These are phyloP conservation scores for Odontomachus brunneus DNA, from an alignment of 1,140 invertebrate genomes.

Conservation along the genomic window DNA sequence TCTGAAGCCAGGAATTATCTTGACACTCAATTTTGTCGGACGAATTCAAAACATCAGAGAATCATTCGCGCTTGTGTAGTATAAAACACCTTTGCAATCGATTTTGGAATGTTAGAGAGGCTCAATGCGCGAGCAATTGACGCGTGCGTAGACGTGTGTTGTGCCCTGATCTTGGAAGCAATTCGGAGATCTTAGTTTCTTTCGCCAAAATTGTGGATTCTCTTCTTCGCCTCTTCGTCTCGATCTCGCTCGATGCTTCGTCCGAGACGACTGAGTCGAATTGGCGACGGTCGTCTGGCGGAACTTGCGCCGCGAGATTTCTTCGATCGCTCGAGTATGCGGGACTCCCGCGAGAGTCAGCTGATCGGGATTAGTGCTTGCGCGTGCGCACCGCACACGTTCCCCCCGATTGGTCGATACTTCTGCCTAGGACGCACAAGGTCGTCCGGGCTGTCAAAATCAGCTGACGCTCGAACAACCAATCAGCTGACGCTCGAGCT, in stretches of 20 bases:
- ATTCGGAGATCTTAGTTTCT: background rate
- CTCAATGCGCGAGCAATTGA: background rate
- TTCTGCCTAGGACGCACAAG: constrained; percentile 65
- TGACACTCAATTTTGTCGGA: background rate
- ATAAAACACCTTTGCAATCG: background rate
- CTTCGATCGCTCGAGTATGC: constrained; percentile 39
- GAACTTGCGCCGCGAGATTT: constrained; percentile 25
- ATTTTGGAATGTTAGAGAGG: no score
- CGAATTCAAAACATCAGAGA: background rate
- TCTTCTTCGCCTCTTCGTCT: background rate
- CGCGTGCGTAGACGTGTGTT: background rate
- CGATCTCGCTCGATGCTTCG: background rate
- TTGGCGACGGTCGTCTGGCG: background rate
- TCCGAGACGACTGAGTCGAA: background rate
- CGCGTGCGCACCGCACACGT: constrained; percentile 29
- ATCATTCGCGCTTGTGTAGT: background rate
- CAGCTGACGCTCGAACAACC: constrained; percentile 72
- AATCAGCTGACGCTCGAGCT: constrained; percentile 71
- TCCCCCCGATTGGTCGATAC: constrained; percentile 54
- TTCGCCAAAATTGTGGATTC: background rate
- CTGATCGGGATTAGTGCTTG: constrained; percentile 55
- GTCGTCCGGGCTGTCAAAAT: constrained; percentile 78
- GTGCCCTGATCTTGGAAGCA: no score
- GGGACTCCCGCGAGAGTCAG: constrained; percentile 35
- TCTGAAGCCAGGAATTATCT: background rate